Conservation (phyloP, 2,888 invertebrate genomes). For the Chirona hameri region DNA sequence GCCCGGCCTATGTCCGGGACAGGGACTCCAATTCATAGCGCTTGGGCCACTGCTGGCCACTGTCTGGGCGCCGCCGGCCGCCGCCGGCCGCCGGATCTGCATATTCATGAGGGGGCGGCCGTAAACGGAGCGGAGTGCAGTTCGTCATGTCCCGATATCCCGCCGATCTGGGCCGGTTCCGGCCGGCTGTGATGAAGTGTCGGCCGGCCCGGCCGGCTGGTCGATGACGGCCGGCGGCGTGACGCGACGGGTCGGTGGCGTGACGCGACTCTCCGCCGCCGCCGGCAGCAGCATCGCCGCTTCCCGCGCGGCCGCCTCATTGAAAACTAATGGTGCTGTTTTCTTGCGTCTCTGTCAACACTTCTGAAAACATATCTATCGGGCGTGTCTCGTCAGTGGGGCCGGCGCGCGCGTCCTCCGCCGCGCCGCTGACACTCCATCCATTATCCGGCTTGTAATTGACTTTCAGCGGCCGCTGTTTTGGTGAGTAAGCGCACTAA, state of each 20-base stretch:
- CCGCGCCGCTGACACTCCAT: neutral
- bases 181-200: neutral
- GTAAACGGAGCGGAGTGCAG: neutral
- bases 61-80: no score
- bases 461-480: slow-evolving; percentile 5
- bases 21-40: no score
- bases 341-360: slow-evolving; percentile 27
- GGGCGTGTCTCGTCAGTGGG: neutral
- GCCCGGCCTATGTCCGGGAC: no score
- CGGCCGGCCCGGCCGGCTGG: neutral
- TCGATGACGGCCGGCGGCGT: neutral
- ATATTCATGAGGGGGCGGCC: neutral
- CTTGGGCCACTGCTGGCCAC: no score
- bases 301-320: slow-evolving; percentile 24
- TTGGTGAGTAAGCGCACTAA: neutral
- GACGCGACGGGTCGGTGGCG: no score
- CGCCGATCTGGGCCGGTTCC: neutral
- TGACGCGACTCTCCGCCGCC: no score
- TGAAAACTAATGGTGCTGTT: slow-evolving; percentile 28
- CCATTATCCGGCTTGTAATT: neutral
- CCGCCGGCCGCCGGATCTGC: no score
- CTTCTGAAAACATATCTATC: slow-evolving; percentile 23
- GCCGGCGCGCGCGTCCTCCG: neutral
- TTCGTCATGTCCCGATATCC: neutral
- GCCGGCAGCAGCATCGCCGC: neutral